Evolutionary conservation across 1,140 invertebrate genomes (phyloP).

Genomic region (Hypsibius dujardini): DNA sequence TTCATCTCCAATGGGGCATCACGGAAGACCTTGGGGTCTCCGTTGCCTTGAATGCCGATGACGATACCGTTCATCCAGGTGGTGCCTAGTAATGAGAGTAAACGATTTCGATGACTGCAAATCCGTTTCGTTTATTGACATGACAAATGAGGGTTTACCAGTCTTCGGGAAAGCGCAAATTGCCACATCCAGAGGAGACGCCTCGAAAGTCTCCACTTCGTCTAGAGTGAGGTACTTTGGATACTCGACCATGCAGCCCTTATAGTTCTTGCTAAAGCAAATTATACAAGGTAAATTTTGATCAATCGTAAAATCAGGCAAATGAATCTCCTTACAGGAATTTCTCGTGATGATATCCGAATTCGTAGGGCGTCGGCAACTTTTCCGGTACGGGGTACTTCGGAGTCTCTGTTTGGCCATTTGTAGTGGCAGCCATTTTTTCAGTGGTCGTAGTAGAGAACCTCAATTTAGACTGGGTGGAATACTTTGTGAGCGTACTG

Average conservation of each 20-base stretch:
- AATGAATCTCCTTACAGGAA: not conserved
- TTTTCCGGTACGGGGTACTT: conserved; percentile 12
- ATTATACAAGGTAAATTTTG: not conserved
- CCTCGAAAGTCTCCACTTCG: conserved; percentile 13
- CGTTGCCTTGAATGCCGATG: not conserved
- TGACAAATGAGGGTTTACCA: not conserved
- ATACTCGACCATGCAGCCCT: conserved; percentile 6
- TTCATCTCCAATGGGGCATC: conserved; percentile 15
- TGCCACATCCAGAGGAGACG: not conserved
- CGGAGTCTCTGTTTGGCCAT: too few relatives aligned
- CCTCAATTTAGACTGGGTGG: too few relatives aligned
- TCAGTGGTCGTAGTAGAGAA: too few relatives aligned
- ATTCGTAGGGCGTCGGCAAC: not conserved
- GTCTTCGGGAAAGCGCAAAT: conserved; percentile 13
- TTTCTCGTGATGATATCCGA: not conserved
- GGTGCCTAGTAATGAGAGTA: not conserved
- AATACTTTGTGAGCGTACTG: too few relatives aligned
- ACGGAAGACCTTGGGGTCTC: not conserved
- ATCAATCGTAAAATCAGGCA: not conserved
- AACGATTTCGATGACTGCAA: not conserved
- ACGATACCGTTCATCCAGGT: conserved; percentile 16
- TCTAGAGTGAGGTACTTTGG: conserved; percentile 13
- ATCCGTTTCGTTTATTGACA: not conserved
- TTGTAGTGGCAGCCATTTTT: too few relatives aligned
- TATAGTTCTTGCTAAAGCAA: not conserved